Evolutionary conservation across 2,888 invertebrate genomes (phyloP).

Genomic region (Aphodius granarius): DNA sequence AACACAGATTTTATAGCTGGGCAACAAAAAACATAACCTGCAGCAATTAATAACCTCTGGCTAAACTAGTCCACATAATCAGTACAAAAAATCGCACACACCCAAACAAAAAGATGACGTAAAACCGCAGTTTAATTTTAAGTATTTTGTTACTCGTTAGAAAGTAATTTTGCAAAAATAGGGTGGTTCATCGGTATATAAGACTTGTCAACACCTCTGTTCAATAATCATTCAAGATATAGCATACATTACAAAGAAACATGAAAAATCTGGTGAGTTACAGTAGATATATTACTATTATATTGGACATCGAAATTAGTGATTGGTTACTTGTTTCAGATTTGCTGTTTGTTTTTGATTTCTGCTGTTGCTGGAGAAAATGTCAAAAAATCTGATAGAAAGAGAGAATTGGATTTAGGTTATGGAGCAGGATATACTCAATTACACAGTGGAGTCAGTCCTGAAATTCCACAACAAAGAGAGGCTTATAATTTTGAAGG

Average conservation of each 20-base stretch:
- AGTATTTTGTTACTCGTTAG: background rate
- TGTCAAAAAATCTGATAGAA: conserved; percentile 8
- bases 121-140: background rate
- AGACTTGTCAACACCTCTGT: background rate
- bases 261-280: background rate
- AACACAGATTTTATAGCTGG: background rate
- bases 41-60: background rate
- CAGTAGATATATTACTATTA: no score
- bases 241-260: background rate
- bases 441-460: background rate
- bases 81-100: background rate
- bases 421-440: conserved; percentile 14
- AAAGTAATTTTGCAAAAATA: background rate
- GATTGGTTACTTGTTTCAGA: background rate
- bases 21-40: background rate
- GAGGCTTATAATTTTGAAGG: background rate
- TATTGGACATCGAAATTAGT: no score
- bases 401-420: conserved; percentile 14
- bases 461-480: background rate
- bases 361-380: conserved; percentile 17
- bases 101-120: background rate
- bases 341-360: conserved; percentile 16
- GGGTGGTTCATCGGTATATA: background rate
- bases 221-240: background rate
- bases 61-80: background rate